Evolutionary conservation across 2,113 vertebrate genomes (phyloP).

Genomic region (Scomber japonicus): DNA sequence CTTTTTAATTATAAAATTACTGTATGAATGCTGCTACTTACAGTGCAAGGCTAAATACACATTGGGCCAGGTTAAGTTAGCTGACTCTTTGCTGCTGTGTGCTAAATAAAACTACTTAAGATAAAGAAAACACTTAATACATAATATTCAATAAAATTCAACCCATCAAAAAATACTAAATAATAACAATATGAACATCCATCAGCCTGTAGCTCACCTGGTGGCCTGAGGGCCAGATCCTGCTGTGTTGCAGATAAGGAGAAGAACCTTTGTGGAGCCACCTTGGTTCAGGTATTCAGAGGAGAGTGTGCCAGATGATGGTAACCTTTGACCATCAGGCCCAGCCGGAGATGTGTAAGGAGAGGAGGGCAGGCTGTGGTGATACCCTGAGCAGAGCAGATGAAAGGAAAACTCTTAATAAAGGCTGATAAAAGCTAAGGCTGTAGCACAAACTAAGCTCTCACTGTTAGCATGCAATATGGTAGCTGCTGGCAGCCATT

Average conservation of each 20-base stretch:
- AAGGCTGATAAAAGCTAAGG: too few species aligned
- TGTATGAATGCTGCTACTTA: too few species aligned
- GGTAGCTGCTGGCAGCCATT: neutral
- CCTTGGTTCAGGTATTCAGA: slow-evolving; percentile 86
- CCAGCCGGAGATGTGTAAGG: slow-evolving; percentile 75
- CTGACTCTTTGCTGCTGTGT: neutral
- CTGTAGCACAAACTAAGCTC: neutral
- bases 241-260: slow-evolving; percentile 90
- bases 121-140: neutral
- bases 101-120: neutral
- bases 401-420: slow-evolving; percentile 7
- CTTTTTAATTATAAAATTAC: too few species aligned
- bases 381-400: slow-evolving; percentile 80
- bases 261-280: slow-evolving; percentile 80
- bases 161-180: neutral
- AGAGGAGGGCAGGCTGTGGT: slow-evolving; percentile 87
- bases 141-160: neutral
- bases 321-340: slow-evolving; percentile 72
- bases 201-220: slow-evolving; percentile 82
- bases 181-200: neutral
- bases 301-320: slow-evolving; percentile 79
- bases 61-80: neutral
- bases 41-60: too few species aligned
- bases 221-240: slow-evolving; percentile 85
- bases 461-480: neutral